Evolutionary conservation across 2,888 invertebrate species (phyloP).

Genomic region (Ophion obscuratus): DNA sequence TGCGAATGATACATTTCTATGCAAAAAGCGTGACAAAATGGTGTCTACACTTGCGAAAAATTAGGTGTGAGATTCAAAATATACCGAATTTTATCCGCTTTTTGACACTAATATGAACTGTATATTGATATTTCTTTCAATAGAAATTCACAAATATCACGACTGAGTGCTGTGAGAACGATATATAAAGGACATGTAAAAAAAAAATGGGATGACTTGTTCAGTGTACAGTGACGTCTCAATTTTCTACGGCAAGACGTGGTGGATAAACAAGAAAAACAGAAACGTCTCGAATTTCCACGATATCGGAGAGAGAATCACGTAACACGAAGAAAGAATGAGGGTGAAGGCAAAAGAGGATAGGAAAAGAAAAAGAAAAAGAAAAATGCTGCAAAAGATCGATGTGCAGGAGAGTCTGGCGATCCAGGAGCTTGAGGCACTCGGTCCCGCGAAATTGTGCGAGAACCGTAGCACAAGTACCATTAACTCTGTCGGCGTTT

Average conservation of each 20-base stretch:
- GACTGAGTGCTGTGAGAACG: not conserved
- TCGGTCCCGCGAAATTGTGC: slow-evolving; percentile 56
- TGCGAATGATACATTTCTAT: not conserved
- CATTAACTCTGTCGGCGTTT: slow-evolving; percentile 71
- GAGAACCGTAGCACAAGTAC: slow-evolving; percentile 61
- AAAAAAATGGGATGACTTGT: not conserved
- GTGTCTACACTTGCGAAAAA: not conserved
- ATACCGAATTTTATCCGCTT: not conserved
- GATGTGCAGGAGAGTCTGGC: slow-evolving; percentile 61
- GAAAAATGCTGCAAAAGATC: slow-evolving; percentile 52
- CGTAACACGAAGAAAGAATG: slow-evolving; percentile 19
- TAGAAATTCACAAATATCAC: not conserved
- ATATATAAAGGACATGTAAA: not conserved
- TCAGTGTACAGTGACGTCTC: not conserved
- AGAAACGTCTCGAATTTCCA: slow-evolving; percentile 13
- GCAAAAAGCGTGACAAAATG: not conserved
- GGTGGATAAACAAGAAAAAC: slow-evolving; percentile 5
- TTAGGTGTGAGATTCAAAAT: not conserved
- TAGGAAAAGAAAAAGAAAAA: not conserved
- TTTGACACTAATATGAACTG: not conserved
- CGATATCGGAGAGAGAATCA: not conserved
- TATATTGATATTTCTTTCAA: not conserved
- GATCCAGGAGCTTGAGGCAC: slow-evolving; percentile 45
- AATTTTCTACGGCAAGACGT: not conserved
- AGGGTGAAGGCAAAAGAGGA: slow-evolving; percentile 10